Base-by-base conservation (phyloP, 2,113 vertebrate genomes). In the Mus pahari region DNA sequence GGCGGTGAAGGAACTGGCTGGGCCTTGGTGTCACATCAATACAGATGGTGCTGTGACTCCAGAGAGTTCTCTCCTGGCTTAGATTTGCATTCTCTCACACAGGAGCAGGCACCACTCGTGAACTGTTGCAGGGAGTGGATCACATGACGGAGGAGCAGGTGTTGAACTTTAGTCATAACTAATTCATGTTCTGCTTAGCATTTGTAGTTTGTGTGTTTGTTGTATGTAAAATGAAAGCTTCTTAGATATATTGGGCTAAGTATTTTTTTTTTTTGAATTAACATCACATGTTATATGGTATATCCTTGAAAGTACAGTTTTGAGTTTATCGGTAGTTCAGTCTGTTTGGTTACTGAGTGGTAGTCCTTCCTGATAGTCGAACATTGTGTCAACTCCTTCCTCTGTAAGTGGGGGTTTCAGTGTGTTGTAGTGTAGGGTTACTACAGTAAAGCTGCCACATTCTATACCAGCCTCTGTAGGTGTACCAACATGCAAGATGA, bases 11-110 rank as follows among this genome's bases (percentile, higher is more conserved):
- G 55, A 42, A 91, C 70, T 11, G 24, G 42, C 10, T 50, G 77
- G 82, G 39, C 73, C 92, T 75, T 89, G n/a, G 7, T 64, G 92
- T 95, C n/a, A 20, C 33, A 20, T 92, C 74, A 79, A 77, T 83
- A 50, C 50, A 58, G 60, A 89, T 24, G 55, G 55, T 36, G 33
- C 55, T 73, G 58, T 79, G 90, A 86, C 12, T 39, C 83, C 4
- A 1, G 31, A 26, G 13, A 79, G 10, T 64, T 53, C 24, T 78
- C 55, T 19, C 31, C 3, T 3, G 73, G 7, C 39, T 79, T 75
- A 28, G 11, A 31, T 20, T 24, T 89, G 62, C 48, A 33, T 28
- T 53, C 9, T 75, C 28, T 60, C 31, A 36, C 5, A 5, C n/a
- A 33, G n/a, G 28, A 48, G 22, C 62, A 4, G 22, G 19, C 33